phyloP scores from a whole-genome alignment of 2,797 vertebrate species.

The Gallinago stenura region DNA sequence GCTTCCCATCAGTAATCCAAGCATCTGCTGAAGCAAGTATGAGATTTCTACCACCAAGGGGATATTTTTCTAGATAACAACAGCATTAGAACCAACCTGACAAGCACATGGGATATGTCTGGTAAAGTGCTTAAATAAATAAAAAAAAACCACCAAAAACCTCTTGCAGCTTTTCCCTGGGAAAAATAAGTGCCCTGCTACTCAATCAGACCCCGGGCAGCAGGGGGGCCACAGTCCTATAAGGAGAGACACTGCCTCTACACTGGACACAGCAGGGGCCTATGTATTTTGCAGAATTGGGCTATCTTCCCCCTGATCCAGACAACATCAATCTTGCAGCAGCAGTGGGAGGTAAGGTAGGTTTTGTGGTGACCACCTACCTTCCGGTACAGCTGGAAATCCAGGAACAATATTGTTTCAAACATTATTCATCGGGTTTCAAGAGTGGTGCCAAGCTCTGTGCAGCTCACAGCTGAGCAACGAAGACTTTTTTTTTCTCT shows the following conservation, averaged over 20 bases:
- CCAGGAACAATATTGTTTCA: not conserved
- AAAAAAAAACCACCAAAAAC: not conserved
- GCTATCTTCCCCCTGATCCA: not conserved
- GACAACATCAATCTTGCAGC: slow-evolving; percentile 7
- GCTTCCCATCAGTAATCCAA: not conserved
- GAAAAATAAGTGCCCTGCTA: not conserved
- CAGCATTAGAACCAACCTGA: not conserved
- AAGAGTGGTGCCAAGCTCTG: not conserved
- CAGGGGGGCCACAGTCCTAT: not conserved
- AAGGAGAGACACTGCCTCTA: not conserved
- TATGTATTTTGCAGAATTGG: not conserved
- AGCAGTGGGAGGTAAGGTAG: not conserved
- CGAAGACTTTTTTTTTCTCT: not conserved
- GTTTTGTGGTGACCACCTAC: slow-evolving; percentile 28
- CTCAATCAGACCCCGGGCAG: not conserved
- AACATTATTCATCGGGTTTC: not conserved
- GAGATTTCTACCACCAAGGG: not conserved
- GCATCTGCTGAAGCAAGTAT: not conserved
- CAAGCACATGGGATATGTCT: not conserved
- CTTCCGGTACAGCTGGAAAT: not conserved
- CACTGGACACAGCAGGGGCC: not conserved
- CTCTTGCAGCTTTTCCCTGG: not conserved
- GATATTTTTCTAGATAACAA: slow-evolving; percentile 5
- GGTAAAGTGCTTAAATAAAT: not conserved
- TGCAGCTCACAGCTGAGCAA: not conserved